Conservation (phyloP, 2,113 vertebrate species). For the Macrotus californicus region DNA sequence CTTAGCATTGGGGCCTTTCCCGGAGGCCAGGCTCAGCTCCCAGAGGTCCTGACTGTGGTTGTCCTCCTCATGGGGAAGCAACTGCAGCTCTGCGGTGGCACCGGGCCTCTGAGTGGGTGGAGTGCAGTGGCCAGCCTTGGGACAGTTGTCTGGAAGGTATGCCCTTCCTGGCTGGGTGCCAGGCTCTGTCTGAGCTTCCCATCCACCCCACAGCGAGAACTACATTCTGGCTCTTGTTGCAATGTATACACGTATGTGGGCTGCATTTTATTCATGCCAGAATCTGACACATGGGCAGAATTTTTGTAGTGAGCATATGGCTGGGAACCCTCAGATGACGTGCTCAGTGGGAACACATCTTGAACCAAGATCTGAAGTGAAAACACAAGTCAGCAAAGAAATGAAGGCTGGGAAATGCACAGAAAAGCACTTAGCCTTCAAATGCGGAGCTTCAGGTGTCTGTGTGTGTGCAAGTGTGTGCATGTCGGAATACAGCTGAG, state of each 20-base stretch:
- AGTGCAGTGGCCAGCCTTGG: not conserved
- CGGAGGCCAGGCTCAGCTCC: not conserved
- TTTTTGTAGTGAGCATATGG: constrained; percentile 73
- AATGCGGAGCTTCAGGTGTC: not conserved
- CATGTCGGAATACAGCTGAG: not conserved
- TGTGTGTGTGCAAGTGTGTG: not conserved
- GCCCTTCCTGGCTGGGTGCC: constrained; percentile 30
- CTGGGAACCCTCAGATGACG: constrained; percentile 53
- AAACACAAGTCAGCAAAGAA: constrained; percentile 45
- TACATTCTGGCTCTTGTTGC: constrained; percentile 47
- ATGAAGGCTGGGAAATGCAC: not conserved
- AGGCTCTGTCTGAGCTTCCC: constrained; percentile 20
- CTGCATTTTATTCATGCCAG: constrained; percentile 62
- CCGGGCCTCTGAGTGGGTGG: not conserved
- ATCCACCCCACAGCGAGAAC: constrained; percentile 29
- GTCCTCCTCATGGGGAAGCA: not conserved
- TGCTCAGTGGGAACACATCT: constrained; percentile 49
- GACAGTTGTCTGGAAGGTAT: not conserved
- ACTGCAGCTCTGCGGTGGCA: not conserved
- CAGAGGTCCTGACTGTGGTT: not conserved
- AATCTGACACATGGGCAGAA: constrained; percentile 67
- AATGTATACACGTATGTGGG: constrained; percentile 42
- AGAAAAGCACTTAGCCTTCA: not conserved
- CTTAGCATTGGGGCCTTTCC: not conserved
- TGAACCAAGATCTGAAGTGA: constrained; percentile 46